Conservation (phyloP, 1,140 invertebrate genomes). For the Papilio dardanus region DNA sequence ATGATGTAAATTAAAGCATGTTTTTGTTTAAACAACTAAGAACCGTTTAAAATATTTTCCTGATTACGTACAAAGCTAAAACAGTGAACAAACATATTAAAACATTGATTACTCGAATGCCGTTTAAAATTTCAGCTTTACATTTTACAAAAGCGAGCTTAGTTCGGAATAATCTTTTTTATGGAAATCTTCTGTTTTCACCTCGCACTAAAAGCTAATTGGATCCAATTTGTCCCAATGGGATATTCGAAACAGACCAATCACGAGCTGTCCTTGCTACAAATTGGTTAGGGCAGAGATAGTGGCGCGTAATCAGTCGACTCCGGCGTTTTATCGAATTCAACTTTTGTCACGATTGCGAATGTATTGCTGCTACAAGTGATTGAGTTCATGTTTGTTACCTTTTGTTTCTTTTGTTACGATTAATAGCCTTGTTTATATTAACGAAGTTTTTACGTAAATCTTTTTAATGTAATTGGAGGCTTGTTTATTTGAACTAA, state of each 20-base stretch:
- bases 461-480: background rate
- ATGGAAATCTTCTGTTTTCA: conserved; percentile 38
- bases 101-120: conserved; percentile 16
- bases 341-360: conserved; percentile 62
- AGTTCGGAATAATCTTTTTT: conserved; percentile 42
- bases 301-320: conserved; percentile 63
- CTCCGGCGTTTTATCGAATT: conserved; percentile 59
- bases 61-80: background rate
- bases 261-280: conserved; percentile 61
- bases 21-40: background rate
- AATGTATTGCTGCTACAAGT: conserved; percentile 51
- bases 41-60: background rate
- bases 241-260: conserved; percentile 68
- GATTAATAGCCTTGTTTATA: conserved; percentile 17
- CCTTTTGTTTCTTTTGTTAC: conserved; percentile 6
- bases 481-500: background rate
- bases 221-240: conserved; percentile 68
- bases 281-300: conserved; percentile 54
- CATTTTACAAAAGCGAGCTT: conserved; percentile 41
- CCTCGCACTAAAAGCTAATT: conserved; percentile 57
- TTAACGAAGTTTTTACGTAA: conserved; percentile 3
- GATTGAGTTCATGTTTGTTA: conserved; percentile 28
- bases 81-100: background rate
- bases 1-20: background rate
- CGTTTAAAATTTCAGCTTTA: conserved; percentile 28